Conservation (phyloP, 2,113 vertebrate genomes). For the Petaurus breviceps region DNA sequence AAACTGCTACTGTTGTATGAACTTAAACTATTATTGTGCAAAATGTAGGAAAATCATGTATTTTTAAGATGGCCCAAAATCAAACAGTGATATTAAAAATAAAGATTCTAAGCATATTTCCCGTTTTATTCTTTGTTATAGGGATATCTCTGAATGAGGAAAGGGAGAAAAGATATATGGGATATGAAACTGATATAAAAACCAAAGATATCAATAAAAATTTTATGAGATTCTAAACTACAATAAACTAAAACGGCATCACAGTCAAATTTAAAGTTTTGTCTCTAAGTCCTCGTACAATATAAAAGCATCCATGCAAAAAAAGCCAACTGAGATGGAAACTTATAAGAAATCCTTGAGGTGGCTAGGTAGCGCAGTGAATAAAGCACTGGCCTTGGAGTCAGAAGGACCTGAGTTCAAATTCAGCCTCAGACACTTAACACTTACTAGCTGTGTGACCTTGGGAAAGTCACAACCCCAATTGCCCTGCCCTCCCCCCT, state of each 20-base stretch:
- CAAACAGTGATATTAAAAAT: neutral
- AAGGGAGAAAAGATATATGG: neutral
- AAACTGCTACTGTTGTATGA: neutral
- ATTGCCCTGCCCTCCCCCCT: no score
- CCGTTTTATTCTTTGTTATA: neutral
- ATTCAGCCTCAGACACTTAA: no score
- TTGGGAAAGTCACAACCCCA: no score
- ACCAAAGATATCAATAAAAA: neutral
- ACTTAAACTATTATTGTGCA: neutral
- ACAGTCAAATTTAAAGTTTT: neutral
- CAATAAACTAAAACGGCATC: neutral
- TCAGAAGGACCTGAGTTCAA: no score
- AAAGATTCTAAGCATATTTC: neutral
- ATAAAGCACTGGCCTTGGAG: no score
- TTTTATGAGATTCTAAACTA: neutral
- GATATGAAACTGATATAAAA: neutral
- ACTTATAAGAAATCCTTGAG: constrained; percentile 42
- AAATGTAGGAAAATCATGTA: neutral
- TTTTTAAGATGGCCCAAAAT: neutral
- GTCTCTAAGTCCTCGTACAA: neutral
- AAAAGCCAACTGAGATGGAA: neutral
- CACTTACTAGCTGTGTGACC: no score
- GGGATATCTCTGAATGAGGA: neutral
- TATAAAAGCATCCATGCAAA: neutral
- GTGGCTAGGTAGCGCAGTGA: neutral